Evolutionary conservation across 2,888 invertebrate species (phyloP), one percentile per base, ranked within the genome.

Genomic region (Euproctis similis): DNA sequence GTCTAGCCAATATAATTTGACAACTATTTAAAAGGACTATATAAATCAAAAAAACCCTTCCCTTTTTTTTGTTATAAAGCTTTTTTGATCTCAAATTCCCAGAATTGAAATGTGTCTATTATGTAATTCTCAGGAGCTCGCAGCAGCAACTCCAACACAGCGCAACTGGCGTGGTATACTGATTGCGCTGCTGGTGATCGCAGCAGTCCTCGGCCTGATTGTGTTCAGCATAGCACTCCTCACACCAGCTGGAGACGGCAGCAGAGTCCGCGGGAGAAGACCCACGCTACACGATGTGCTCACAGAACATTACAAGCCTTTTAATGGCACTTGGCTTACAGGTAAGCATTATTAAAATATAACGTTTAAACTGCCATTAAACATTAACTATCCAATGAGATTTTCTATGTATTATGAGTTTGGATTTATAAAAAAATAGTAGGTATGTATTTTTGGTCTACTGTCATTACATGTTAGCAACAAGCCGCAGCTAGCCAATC

Each of bases 131-230:
- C 87, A 97, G 96, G 96, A 97, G 74, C 74, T 97, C 71, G 96
- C 95, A 52, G 93, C 93, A 20, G 89, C 92, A 27, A 92, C 94
- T 8, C 94, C 95, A 2, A 93, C 90, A 42, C 91, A 96, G 69
- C 87, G 96, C 42, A 97, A 97, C 86, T 97, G 97, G 96, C 90
- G 94, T 23, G 97, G 97, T 9, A 96, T 97, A 57, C 91, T 93
- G 52, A 97, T 96, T 48, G 96, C 96, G 0, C 85, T 96, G 39
- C 87, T 96, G 57, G 97, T 97, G 48, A 96, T 96, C 50, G 90
- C 93, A 11, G 91, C 93, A 14, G 95, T 96, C 17, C 89, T 95
- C 53, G 93, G 94, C 25, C 88, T 96, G 53, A 96, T 96, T 47
- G 91, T 96, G 47, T 92, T 95, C 80, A 95, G 96, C 53, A 95